phyloP scores from a whole-genome alignment of 2,888 invertebrate species.

The Cordilura impudica region DNA sequence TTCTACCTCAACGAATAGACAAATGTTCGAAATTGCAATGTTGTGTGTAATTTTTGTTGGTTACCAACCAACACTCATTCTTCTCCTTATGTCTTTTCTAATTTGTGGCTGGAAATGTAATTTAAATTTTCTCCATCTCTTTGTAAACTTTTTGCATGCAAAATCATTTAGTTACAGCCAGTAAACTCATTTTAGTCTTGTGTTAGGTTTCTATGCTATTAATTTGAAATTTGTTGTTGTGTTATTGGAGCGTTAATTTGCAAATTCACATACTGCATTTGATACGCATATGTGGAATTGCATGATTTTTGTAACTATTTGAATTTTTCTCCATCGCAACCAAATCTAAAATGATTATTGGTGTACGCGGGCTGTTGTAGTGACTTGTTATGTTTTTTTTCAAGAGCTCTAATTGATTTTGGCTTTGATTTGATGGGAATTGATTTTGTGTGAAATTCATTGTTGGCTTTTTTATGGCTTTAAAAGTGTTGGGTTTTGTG shows the following conservation, averaged over 20 bases:
- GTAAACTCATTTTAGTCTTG: not conserved
- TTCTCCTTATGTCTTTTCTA: constrained; percentile 43
- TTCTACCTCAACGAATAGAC: constrained; percentile 13
- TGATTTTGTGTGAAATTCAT: constrained; percentile 65
- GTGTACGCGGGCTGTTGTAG: not conserved
- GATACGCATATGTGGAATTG: constrained; percentile 6
- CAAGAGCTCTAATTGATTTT: constrained; percentile 64
- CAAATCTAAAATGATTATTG: not conserved
- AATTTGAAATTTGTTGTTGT: constrained; percentile 34
- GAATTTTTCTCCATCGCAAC: not conserved
- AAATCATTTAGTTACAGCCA: not conserved
- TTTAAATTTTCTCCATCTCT: not conserved
- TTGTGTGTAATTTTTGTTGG: not conserved
- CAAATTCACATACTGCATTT: not conserved
- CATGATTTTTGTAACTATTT: constrained; percentile 19
- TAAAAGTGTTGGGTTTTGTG: constrained; percentile 11
- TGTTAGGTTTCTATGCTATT: constrained; percentile 23
- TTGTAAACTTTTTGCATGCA: not conserved
- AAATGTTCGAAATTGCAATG: constrained; percentile 25
- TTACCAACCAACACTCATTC: constrained; percentile 11
- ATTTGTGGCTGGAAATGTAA: constrained; percentile 46
- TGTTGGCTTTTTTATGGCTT: constrained; percentile 29
- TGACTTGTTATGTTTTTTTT: not conserved
- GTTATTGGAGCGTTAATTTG: constrained; percentile 49
- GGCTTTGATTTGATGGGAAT: constrained; percentile 66